Conservation (phyloP, 2,888 invertebrate species). For the Lycaena phlaeas region DNA sequence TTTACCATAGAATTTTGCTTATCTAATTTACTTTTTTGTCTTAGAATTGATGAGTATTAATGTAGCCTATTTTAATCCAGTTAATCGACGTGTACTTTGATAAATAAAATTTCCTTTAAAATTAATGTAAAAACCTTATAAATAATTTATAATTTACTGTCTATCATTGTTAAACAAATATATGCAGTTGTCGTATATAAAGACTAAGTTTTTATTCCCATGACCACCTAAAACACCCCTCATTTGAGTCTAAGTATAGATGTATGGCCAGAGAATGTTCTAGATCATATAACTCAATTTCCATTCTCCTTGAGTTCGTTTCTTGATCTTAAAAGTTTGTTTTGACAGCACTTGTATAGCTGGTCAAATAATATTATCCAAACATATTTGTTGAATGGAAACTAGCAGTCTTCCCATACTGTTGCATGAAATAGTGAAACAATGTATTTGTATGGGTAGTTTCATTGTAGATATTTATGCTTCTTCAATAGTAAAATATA, state of each 20-base stretch:
- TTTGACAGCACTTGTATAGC: slow-evolving; percentile 3
- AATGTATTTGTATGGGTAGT: too few species aligned
- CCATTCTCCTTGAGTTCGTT: slow-evolving; percentile 18
- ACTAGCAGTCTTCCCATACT: too few species aligned
- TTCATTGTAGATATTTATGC: too few species aligned
- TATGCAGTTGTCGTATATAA: slow-evolving; percentile 1
- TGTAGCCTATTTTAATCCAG: neutral
- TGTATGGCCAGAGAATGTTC: slow-evolving; percentile 39
- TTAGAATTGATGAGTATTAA: neutral
- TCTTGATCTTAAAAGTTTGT: too few species aligned
- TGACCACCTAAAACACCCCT: slow-evolving; percentile 21
- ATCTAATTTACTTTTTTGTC: neutral
- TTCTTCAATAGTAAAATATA: too few species aligned
- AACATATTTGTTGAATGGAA: too few species aligned
- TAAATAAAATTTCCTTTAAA: neutral
- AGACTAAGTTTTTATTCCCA: slow-evolving; percentile 24
- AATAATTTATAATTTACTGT: slow-evolving; percentile 4
- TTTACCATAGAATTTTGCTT: slow-evolving; percentile 10
- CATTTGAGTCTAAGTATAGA: slow-evolving; percentile 9
- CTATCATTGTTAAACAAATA: slow-evolving; percentile 3
- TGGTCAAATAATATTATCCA: too few species aligned
- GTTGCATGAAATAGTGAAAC: too few species aligned
- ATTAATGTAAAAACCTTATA: neutral
- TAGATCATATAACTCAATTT: slow-evolving; percentile 33
- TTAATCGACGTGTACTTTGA: neutral